A percentile compares a stretch with the other conserved stretches of the same genome.
These are phyloP conservation scores for Microchrysa polita DNA, from an alignment of 2,888 invertebrate genomes.

Conservation along the genomic window DNA sequence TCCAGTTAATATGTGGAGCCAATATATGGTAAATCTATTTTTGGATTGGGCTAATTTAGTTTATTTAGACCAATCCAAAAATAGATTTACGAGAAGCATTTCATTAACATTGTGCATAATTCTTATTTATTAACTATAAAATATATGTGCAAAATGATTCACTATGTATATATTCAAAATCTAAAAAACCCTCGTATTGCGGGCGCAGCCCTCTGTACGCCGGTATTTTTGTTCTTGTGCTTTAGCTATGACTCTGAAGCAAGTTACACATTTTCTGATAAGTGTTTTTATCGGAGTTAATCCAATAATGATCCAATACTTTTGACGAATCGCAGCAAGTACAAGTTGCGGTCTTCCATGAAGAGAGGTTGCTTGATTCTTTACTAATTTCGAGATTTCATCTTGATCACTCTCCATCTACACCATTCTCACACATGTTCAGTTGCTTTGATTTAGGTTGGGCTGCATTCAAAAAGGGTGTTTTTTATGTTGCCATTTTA, in stretches of 20 bases:
- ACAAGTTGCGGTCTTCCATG: background rate
- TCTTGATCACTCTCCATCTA: background rate
- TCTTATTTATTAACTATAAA: too few relatives aligned
- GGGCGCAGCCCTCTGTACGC: too few relatives aligned
- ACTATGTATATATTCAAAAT: too few relatives aligned
- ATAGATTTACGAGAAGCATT: too few relatives aligned
- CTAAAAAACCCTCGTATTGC: too few relatives aligned
- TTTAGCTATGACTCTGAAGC: background rate
- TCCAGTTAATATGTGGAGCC: too few relatives aligned
- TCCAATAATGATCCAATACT: background rate
- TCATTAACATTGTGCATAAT: too few relatives aligned
- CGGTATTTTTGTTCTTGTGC: slow-evolving; percentile 32
- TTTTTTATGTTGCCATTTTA: background rate
- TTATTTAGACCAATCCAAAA: too few relatives aligned
- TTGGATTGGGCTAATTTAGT: too few relatives aligned
- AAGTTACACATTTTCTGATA: background rate
- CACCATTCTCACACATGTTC: background rate
- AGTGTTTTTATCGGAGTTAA: background rate
- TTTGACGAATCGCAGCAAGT: background rate
- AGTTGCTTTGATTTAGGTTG: background rate
- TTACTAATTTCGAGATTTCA: background rate
- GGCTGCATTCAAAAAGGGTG: background rate
- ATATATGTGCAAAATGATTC: too few relatives aligned
- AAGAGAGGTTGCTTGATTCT: background rate
- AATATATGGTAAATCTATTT: too few relatives aligned